phyloP scores from a whole-genome alignment of 2,888 invertebrate species.

The Globia sparganii region DNA sequence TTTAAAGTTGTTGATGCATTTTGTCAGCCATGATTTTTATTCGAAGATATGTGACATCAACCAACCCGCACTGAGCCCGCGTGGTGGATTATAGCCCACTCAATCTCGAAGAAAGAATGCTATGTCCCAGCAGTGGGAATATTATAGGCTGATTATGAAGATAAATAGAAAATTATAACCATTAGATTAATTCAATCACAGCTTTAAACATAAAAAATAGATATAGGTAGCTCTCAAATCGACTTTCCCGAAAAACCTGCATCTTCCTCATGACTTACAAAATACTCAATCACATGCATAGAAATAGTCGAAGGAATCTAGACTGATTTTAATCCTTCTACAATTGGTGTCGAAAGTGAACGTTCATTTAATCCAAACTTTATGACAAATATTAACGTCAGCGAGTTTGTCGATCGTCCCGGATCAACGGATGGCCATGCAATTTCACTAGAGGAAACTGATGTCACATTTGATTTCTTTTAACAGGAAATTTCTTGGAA shows the following conservation, averaged over 20 bases:
- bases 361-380: constrained; percentile 15
- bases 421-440: constrained; percentile 18
- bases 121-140: too few relatives aligned
- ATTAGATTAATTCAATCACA: not conserved
- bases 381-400: constrained; percentile 18
- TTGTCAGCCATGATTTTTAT: not conserved
- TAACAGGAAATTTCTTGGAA: constrained; percentile 22
- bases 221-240: not conserved
- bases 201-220: not conserved
- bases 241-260: not conserved
- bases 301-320: not conserved
- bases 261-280: not conserved
- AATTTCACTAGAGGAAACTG: constrained; percentile 13
- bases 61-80: too few relatives aligned
- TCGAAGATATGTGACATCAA: too few relatives aligned
- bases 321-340: not conserved
- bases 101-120: too few relatives aligned
- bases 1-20: not conserved
- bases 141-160: too few relatives aligned
- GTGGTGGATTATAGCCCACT: too few relatives aligned
- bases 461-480: constrained; percentile 21
- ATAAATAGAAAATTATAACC: not conserved
- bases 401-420: not conserved
- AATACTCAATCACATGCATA: not conserved
- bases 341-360: not conserved